These are phyloP conservation scores for Amblyjoppa proteus DNA, from an alignment of 2,888 invertebrate species.

Conservation along the genomic window DNA sequence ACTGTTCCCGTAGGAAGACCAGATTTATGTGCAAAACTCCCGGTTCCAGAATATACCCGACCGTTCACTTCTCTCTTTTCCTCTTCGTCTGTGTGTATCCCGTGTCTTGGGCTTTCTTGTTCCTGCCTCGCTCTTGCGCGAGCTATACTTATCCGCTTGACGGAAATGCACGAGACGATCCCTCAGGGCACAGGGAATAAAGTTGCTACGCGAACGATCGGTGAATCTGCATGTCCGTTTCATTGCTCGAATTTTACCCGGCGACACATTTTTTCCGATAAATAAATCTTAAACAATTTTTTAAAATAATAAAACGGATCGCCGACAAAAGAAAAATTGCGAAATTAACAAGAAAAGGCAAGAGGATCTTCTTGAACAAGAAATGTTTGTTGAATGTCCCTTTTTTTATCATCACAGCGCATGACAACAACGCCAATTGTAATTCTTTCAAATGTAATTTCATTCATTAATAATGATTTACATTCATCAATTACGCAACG, in stretches of 20 bases:
- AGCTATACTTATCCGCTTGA: constrained; percentile 72
- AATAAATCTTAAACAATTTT: not conserved
- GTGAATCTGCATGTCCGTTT: constrained; percentile 79
- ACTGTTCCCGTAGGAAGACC: constrained; percentile 80
- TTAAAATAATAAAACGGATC: not conserved
- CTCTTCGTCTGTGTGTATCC: constrained; percentile 36
- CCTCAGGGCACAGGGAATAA: constrained; percentile 82
- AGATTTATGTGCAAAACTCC: constrained; percentile 85
- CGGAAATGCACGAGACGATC: constrained; percentile 81
- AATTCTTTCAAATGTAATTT: not conserved
- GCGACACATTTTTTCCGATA: constrained; percentile 7
- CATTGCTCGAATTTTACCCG: constrained; percentile 36
- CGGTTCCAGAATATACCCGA: constrained; percentile 73
- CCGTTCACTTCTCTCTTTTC: constrained; percentile 45
- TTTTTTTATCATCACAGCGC: not conserved
- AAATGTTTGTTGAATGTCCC: not conserved
- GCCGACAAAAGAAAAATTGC: not conserved
- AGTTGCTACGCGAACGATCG: constrained; percentile 80
- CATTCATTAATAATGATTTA: not conserved
- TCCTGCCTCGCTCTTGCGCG: constrained; percentile 41
- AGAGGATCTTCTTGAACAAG: not conserved
- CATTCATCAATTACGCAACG: not conserved
- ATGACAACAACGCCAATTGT: not conserved
- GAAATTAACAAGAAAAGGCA: not conserved
- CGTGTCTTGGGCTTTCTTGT: constrained; percentile 50